Evolutionary conservation across 2,113 vertebrate species (phyloP).

Genomic region (Mesitornis unicolor): DNA sequence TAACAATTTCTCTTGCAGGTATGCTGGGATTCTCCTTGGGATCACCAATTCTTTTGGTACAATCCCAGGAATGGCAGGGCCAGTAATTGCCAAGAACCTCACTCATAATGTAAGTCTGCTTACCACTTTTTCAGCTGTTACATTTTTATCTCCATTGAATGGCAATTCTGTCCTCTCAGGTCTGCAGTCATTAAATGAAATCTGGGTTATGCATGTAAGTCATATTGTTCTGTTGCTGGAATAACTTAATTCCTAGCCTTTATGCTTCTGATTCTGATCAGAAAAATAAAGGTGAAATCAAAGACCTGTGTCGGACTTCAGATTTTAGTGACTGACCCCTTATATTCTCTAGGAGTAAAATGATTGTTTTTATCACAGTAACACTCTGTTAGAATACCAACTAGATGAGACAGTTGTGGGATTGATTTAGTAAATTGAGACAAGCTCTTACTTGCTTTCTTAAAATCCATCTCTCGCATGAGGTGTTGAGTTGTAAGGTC

Average conservation of each 20-base stretch:
- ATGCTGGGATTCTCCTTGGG: conserved; percentile 93
- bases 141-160: neutral
- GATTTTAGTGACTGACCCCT: neutral
- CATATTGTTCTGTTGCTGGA: neutral
- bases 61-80: conserved; percentile 95
- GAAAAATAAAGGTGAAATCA: neutral
- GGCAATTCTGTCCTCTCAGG: neutral
- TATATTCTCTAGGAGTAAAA: neutral
- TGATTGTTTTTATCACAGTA: neutral
- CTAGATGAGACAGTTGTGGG: neutral
- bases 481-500: neutral
- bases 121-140: neutral
- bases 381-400: neutral
- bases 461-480: neutral
- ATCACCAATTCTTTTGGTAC: conserved; percentile 97
- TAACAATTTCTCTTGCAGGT: conserved; percentile 73
- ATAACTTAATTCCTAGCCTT: neutral
- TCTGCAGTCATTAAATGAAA: neutral
- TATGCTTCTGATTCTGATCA: neutral
- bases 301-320: neutral
- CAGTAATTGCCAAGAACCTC: conserved; percentile 87
- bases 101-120: conserved; percentile 85
- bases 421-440: neutral
- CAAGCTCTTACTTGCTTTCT: neutral
- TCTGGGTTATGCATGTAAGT: neutral